Conservation (phyloP, 2,888 invertebrate genomes). For the Lordiphosa andalusiaca region DNA sequence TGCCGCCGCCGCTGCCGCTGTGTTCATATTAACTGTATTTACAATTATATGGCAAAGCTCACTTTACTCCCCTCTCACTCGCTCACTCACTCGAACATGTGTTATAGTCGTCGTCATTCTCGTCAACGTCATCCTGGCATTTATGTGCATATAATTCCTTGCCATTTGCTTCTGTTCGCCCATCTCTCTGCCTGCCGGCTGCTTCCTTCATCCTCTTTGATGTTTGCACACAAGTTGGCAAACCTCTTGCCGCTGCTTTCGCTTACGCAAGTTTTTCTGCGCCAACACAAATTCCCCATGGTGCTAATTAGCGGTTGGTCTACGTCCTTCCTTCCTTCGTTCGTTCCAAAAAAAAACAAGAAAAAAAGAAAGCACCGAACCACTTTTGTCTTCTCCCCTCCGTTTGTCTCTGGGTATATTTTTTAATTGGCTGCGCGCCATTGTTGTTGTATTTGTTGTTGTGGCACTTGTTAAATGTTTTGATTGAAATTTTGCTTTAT, state of each 20-base stretch:
- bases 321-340: slow-evolving; percentile 37
- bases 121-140: slow-evolving; percentile 23
- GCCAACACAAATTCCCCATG: slow-evolving; percentile 77
- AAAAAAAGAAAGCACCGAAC: too few relatives aligned
- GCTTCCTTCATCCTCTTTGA: slow-evolving; percentile 53
- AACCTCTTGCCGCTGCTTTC: slow-evolving; percentile 23
- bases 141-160: slow-evolving; percentile 36
- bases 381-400: slow-evolving; percentile 1
- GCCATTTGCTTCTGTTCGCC: slow-evolving; percentile 5
- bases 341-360: too few relatives aligned
- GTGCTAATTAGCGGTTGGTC: slow-evolving; percentile 79
- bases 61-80: slow-evolving; percentile 22
- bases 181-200: background rate
- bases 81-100: slow-evolving; percentile 27
- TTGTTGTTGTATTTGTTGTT: slow-evolving; percentile 29
- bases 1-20: slow-evolving; percentile 15
- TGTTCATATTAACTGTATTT: slow-evolving; percentile 68
- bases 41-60: slow-evolving; percentile 55
- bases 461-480: slow-evolving; percentile 14
- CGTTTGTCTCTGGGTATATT: background rate
- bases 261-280: slow-evolving; percentile 53
- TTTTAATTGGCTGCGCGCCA: slow-evolving; percentile 10
- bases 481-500: slow-evolving; percentile 26
- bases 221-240: slow-evolving; percentile 67
- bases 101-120: slow-evolving; percentile 16